phyloP scores from a whole-genome alignment of 2,113 vertebrate genomes.

The Pollachius pollachius region DNA sequence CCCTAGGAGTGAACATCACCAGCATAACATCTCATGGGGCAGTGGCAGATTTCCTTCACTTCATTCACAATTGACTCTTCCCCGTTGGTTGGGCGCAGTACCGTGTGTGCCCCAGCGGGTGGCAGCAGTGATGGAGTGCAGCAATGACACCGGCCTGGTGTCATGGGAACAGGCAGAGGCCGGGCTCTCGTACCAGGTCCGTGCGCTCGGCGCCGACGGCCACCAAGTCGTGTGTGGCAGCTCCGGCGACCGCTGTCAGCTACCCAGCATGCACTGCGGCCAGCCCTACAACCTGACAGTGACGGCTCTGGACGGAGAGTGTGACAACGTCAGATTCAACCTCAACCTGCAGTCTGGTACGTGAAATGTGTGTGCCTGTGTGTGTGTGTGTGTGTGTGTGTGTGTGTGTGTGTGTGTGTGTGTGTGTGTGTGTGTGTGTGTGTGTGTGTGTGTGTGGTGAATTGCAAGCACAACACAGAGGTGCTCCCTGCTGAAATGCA shows the following conservation, averaged over 20 bases:
- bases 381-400: not conserved
- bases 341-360: conserved; percentile 64
- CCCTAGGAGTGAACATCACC: no score
- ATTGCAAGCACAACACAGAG: no score
- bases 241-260: conserved; percentile 45
- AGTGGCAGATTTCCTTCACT: no score
- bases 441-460: no score
- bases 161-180: conserved; percentile 63
- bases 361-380: not conserved
- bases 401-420: no score
- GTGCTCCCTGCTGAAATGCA: no score
- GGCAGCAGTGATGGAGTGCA: conserved; percentile 55
- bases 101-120: conserved; percentile 60
- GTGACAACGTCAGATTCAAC: conserved; percentile 53
- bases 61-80: no score
- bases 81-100: conserved; percentile 42
- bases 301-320: conserved; percentile 60
- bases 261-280: conserved; percentile 67
- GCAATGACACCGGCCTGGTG: conserved; percentile 55
- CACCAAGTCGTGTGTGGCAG: conserved; percentile 52
- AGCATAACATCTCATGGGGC: no score
- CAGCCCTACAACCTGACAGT: conserved; percentile 72
- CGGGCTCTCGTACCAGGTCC: conserved; percentile 52
- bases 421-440: not conserved
- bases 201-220: conserved; percentile 60